Evolutionary conservation across 2,888 invertebrate genomes (phyloP).

Genomic region (Amaurobius ferox): DNA sequence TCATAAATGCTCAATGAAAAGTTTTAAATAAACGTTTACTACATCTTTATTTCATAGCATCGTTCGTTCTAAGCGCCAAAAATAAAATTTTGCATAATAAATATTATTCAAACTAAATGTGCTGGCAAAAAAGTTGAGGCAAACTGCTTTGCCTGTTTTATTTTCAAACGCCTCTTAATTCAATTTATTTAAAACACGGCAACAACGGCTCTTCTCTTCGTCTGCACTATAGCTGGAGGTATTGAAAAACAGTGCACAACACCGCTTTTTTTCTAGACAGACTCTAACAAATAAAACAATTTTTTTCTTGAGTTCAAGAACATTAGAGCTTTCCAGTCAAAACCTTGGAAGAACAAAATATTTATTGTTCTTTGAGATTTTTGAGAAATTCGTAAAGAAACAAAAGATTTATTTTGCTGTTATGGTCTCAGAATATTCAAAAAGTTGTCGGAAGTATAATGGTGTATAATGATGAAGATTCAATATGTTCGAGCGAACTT

Average conservation of each 20-base stretch:
- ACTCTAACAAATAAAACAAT: not conserved
- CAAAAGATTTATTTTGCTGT: not conserved
- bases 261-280: not conserved
- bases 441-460: not conserved
- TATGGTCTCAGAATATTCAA: not conserved
- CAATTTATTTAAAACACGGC: not conserved
- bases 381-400: not conserved
- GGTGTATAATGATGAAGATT: not conserved
- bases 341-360: not conserved
- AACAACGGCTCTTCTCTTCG: not conserved
- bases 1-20: too few species aligned
- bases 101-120: not conserved
- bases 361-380: not conserved
- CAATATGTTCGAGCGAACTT: not conserved
- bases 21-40: too few species aligned
- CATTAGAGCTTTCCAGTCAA: not conserved
- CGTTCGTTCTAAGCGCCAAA: too few species aligned
- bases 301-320: not conserved
- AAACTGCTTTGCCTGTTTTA: not conserved
- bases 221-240: not conserved
- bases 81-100: not conserved
- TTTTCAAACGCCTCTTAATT: not conserved
- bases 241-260: not conserved
- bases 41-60: too few species aligned
- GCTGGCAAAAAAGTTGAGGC: not conserved